Evolutionary conservation across 2,888 invertebrate species (phyloP).

Genomic region (Lasioglossum vierecki): DNA sequence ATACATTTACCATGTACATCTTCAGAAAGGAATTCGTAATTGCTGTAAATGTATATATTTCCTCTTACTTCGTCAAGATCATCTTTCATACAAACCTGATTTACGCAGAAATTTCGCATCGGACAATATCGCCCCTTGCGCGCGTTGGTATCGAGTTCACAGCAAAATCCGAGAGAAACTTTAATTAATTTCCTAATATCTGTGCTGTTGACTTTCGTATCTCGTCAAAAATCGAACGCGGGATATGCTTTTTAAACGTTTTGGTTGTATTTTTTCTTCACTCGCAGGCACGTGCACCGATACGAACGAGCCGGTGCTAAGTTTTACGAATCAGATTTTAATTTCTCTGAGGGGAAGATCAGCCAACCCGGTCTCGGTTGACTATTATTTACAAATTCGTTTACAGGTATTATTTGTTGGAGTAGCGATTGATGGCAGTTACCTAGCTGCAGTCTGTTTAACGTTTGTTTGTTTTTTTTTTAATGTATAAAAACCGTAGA

Average conservation of each 20-base stretch:
- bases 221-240: conserved; percentile 31
- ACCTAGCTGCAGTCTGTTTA: conserved; percentile 81
- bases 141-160: conserved; percentile 39
- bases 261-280: conserved; percentile 20
- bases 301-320: conserved; percentile 67
- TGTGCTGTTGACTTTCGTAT: conserved; percentile 53
- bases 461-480: conserved; percentile 56
- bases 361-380: conserved; percentile 59
- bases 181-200: conserved; percentile 45
- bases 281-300: conserved; percentile 58
- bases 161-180: conserved; percentile 47
- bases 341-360: conserved; percentile 61
- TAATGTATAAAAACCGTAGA: conserved; percentile 81
- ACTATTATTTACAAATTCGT: conserved; percentile 76
- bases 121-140: conserved; percentile 48
- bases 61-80: conserved; percentile 20
- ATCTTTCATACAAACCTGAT: conserved; percentile 50
- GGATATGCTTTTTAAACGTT: conserved; percentile 35
- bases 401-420: conserved; percentile 65
- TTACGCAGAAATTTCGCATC: conserved; percentile 55
- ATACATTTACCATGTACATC: conserved; percentile 55
- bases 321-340: conserved; percentile 68
- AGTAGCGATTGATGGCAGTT: conserved; percentile 81
- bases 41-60: conserved; percentile 44
- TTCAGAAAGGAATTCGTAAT: conserved; percentile 40